Percentiles rank a stretch among this genome's conserved stretches.
Conservation (phyloP, 2,797 vertebrate species). For the Oreonectes daqikongensis region DNA sequence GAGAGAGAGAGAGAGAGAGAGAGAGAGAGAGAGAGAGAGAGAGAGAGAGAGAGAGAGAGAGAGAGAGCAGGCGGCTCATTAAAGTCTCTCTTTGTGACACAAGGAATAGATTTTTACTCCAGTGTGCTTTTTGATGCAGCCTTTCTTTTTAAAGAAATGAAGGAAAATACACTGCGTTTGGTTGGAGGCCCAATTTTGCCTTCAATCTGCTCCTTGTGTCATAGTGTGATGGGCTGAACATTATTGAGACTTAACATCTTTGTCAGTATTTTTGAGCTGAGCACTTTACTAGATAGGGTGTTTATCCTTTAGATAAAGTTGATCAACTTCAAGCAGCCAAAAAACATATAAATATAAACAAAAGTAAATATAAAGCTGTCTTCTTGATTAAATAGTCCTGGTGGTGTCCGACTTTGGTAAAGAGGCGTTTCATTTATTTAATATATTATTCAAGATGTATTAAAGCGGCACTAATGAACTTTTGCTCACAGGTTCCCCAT, state of each 20-base stretch:
- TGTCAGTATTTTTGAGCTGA: background rate
- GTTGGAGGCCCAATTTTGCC: conserved; percentile 36
- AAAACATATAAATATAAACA: background rate
- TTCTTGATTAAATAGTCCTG: no score
- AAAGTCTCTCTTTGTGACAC: conserved; percentile 44
- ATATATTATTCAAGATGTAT: no score
- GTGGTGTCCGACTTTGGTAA: no score
- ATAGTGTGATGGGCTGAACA: background rate
- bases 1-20: background rate
- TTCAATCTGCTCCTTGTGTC: background rate
- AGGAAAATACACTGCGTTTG: conserved; percentile 31
- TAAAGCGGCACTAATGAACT: no score
- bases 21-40: conserved; percentile 17
- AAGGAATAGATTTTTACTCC: conserved; percentile 49
- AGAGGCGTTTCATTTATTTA: no score
- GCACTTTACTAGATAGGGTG: background rate
- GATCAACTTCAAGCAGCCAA: background rate
- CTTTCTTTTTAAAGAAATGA: conserved; percentile 49
- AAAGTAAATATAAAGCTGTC: no score
- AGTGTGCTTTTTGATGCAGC: conserved; percentile 48
- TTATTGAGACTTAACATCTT: conserved; percentile 7
- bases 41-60: conserved; percentile 24
- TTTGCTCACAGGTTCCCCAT: no score
- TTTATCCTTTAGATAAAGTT: background rate
- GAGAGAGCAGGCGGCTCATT: conserved; percentile 42